A percentile compares a stretch with the other conserved stretches of the same genome.
These are phyloP conservation scores for Achlya flavicornis DNA, from an alignment of 2,888 invertebrate species.

Conservation along the genomic window DNA sequence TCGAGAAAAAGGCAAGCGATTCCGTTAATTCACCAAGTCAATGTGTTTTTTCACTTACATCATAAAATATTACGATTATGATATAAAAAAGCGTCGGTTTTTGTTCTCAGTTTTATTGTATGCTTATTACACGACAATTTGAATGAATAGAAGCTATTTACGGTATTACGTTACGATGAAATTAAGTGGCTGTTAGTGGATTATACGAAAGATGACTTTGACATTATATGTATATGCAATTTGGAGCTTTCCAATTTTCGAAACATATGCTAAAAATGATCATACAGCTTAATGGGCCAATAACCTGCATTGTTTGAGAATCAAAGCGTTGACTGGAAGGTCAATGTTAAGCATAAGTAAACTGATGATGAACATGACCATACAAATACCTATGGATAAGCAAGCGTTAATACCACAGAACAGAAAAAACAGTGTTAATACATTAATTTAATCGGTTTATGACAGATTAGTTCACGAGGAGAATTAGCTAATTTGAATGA, in stretches of 20 bases:
- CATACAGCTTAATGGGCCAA: neutral
- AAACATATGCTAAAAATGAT: neutral
- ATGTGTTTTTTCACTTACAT: slow-evolving; percentile 37
- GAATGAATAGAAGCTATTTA: neutral
- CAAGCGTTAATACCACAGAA: too few species aligned
- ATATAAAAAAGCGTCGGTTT: slow-evolving; percentile 11
- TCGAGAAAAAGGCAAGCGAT: slow-evolving; percentile 47
- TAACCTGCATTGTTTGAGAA: neutral
- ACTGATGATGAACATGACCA: too few species aligned
- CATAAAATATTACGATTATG: slow-evolving; percentile 6
- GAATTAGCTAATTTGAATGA: too few species aligned
- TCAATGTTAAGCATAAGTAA: too few species aligned
- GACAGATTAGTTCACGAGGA: too few species aligned
- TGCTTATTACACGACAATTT: slow-evolving; percentile 5
- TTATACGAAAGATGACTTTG: slow-evolving; percentile 1
- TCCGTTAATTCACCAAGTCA: slow-evolving; percentile 51
- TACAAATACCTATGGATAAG: too few species aligned
- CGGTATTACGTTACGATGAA: neutral
- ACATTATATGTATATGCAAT: neutral
- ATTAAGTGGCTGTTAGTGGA: slow-evolving; percentile 4
- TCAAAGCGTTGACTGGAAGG: too few species aligned
- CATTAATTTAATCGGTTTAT: too few species aligned
- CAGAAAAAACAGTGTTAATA: too few species aligned
- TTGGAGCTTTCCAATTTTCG: slow-evolving; percentile 1
- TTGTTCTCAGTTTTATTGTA: slow-evolving; percentile 2